phyloP scores from a whole-genome alignment of 2,113 vertebrate species.

The Poeciliopsis occidentalis region DNA sequence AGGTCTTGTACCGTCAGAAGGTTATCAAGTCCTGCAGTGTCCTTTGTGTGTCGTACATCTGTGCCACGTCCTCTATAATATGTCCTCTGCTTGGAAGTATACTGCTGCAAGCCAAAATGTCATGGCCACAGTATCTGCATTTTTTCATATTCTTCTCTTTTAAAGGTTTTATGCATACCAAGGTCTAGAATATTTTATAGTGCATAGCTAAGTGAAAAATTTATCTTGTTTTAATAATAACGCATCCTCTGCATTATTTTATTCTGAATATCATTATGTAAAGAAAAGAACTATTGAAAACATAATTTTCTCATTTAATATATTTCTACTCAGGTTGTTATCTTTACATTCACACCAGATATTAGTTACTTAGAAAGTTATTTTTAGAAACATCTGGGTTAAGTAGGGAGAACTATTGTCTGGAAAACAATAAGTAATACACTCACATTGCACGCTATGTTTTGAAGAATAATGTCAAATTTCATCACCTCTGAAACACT shows the following conservation, averaged over 20 bases:
- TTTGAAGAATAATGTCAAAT: too few species aligned
- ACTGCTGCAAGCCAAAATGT: constrained; percentile 10
- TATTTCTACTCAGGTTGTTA: too few species aligned
- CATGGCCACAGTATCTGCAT: constrained; percentile 10
- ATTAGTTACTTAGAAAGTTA: too few species aligned
- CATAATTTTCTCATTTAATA: too few species aligned
- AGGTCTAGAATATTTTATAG: background rate
- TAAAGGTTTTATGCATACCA: background rate
- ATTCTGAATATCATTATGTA: background rate
- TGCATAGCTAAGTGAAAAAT: background rate
- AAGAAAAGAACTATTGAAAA: too few species aligned
- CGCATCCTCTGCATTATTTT: background rate
- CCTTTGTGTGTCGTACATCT: constrained; percentile 42
- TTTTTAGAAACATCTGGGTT: too few species aligned
- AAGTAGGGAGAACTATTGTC: too few species aligned
- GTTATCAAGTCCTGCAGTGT: constrained; percentile 33
- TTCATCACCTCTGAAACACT: too few species aligned
- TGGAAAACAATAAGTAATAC: too few species aligned
- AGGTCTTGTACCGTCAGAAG: constrained; percentile 43
- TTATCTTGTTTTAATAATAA: background rate
- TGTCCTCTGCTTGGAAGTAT: constrained; percentile 20
- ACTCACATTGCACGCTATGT: too few species aligned
- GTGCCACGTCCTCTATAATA: constrained; percentile 34
- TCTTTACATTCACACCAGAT: too few species aligned
- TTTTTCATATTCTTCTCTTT: background rate